Evolutionary conservation across 2,888 invertebrate genomes (phyloP), one percentile per base, ranked within the genome.

Genomic region (Dasysyrphus tricinctus): DNA sequence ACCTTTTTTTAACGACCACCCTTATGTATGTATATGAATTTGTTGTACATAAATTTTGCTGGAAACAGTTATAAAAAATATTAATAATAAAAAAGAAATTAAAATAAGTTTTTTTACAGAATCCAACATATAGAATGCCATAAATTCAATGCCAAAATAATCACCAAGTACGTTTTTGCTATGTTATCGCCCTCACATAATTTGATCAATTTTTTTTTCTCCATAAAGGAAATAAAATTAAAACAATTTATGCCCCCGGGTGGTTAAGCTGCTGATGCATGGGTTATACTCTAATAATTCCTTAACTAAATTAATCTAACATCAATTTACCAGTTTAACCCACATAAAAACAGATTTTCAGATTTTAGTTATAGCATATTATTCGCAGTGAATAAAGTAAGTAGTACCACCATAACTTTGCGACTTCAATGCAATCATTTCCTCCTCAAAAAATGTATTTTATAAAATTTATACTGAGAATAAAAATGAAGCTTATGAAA

Each of bases 291-390:
- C 11, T 12, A 7, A 51, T 51, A 16, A 51, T 49, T 49, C 2
- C 24, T 51, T 12, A 54, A 32, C 8, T 11, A 37, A 65, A 47
- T 73, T 80, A 80, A 80, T 80, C 80, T 67, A 80, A 84, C 76
- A 67, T 84, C 80, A 84, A 80, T 80, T 80, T 75, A 72, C 57
- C 65, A 84, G 75, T 51, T 72, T 59, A 75, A 29, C 79, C 84
- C 79, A 84, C 79, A 80, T 84, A 7, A 2, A 42, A 2, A 8
- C n/a, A n/a, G n/a, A n/a, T n/a, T n/a, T 5, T 49, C 49, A 75
- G 32, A 11, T n/a, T n/a, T 74, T 14, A 24, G 24, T 2, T 2
- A 24, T 24, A 24, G 24, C 5, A 29, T 7, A 54, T 7, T n/a
- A 6, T 44, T 44, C 44, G n/a, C 76, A 61, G 34, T 44, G 65